phyloP scores from a whole-genome alignment of 2,797 vertebrate genomes.

The Monodelphis domestica region DNA sequence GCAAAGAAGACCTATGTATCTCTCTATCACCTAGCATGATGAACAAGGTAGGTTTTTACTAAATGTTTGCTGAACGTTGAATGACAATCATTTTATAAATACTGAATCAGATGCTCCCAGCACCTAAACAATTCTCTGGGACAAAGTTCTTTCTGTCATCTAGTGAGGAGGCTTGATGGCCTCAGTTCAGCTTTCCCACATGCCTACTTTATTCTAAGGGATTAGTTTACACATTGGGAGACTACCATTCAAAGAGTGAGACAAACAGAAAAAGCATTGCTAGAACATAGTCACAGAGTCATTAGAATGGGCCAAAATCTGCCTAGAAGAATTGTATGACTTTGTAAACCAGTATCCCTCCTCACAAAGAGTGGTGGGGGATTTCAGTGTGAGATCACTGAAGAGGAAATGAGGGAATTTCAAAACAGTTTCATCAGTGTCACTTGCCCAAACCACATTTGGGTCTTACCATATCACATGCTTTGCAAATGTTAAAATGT shows the following conservation, averaged over 20 bases:
- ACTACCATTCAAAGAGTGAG: background rate
- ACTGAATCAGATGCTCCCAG: background rate
- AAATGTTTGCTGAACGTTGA: background rate
- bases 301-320: background rate
- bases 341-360: background rate
- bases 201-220: background rate
- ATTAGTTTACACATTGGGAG: background rate
- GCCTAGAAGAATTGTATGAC: background rate
- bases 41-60: background rate
- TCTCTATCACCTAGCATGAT: background rate
- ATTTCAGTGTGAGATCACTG: background rate
- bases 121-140: background rate
- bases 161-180: background rate
- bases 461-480: constrained; percentile 29
- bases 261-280: background rate
- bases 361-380: background rate
- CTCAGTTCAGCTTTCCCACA: background rate
- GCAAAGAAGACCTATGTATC: background rate
- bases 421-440: constrained; percentile 12
- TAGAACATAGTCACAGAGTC: background rate
- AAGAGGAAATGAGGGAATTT: constrained; percentile 35
- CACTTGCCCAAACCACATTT: background rate
- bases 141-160: background rate
- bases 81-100: background rate
- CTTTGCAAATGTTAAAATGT: constrained; percentile 23